Conservation (phyloP, 2,888 invertebrate genomes). For the Periphyllus acericola region DNA sequence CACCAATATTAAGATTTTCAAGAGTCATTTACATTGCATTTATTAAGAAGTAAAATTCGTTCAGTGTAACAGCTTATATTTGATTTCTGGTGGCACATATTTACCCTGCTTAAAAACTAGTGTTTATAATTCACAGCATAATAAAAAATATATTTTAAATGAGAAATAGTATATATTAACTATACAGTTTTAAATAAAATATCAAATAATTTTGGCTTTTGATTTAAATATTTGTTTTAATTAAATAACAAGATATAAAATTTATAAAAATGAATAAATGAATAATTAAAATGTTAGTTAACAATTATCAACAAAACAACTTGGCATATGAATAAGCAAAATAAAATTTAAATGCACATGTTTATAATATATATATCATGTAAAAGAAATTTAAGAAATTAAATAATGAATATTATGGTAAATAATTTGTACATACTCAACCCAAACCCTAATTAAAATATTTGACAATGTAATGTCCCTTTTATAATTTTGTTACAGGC, state of each 20-base stretch:
- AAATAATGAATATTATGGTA: conserved; percentile 8
- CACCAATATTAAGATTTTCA: not conserved
- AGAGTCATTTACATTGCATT: conserved; percentile 1
- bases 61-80: not conserved
- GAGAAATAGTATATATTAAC: not conserved
- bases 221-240: not conserved
- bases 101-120: conserved; percentile 45
- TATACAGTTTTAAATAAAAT: not conserved
- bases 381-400: not conserved
- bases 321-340: not conserved
- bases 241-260: conserved; percentile 21
- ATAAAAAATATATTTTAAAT: not conserved
- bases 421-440: not conserved
- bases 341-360: not conserved
- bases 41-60: not conserved
- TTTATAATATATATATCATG: not conserved
- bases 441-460: not conserved
- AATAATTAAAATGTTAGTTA: not conserved
- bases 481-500: not conserved
- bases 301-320: not conserved
- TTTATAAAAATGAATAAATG: not conserved
- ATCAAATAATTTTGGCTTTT: conserved; percentile 1
- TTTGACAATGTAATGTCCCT: not conserved
- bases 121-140: conserved; percentile 4
- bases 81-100: conserved; percentile 28